Percentiles rank a stretch among this genome's conserved stretches.
Conservation (phyloP, 2,113 vertebrate species). For the Otis tarda region DNA sequence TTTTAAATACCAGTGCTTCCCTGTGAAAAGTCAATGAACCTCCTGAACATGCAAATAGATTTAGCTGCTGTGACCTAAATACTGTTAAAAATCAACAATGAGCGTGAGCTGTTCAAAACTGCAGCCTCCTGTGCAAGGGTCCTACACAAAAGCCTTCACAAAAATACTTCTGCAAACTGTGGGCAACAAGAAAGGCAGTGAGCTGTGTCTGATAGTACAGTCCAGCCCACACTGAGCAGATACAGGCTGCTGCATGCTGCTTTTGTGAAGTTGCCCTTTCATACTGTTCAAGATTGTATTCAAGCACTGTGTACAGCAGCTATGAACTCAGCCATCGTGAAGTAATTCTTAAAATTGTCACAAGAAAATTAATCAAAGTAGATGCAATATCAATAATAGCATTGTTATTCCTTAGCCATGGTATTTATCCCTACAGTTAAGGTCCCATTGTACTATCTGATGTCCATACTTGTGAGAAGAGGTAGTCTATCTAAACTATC, state of each 20-base stretch:
- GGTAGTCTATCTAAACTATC: background rate
- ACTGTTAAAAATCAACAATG: background rate
- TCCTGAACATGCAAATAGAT: background rate
- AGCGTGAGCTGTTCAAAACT: background rate
- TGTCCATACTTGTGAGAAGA: background rate
- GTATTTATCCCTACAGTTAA: background rate
- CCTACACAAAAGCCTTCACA: background rate
- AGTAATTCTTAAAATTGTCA: background rate
- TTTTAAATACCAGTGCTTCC: background rate
- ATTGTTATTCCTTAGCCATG: background rate
- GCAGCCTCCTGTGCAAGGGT: background rate
- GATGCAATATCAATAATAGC: background rate
- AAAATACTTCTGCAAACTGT: background rate
- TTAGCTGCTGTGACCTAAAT: background rate
- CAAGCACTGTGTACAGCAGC: background rate
- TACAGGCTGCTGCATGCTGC: background rate
- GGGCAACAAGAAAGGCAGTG: background rate
- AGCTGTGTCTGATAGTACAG: background rate
- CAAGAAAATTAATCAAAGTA: background rate
- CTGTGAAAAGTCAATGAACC: background rate
- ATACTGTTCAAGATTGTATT: background rate
- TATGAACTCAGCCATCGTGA: background rate
- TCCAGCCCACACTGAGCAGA: background rate
- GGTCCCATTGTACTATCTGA: background rate
- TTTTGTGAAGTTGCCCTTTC: background rate